Base-by-base conservation (phyloP, 2,888 invertebrate species). In the Neoitamus cyanurus region DNA sequence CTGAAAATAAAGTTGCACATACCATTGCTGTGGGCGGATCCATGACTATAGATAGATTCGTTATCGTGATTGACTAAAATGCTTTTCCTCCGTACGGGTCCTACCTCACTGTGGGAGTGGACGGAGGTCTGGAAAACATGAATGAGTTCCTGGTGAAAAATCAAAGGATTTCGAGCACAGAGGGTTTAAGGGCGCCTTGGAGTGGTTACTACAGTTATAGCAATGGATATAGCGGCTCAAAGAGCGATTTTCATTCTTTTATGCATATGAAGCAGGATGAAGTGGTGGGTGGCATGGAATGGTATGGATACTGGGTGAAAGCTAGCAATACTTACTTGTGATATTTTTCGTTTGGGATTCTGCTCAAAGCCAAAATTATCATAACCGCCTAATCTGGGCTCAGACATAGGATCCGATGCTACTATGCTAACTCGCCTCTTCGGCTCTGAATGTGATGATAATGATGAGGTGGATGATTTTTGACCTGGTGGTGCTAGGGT, bases 31-130 rank as follows among this genome's bases (percentile, higher is more conserved):
- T 90, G 89, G 77, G 88, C 87, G 9, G 91, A 91, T 83, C 89
- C 90, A 84, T 90, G 91, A 86, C 88, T 88, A 83, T 88, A 84
- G 87, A 91, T 89, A 69, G 92, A 91, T 87, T 92, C 92, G 86
- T 89, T 90, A 85, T 92, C 91, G 83, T 88, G 87, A 89, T 94
- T 94, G 89, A 95, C 93, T 83, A 95, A 92, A 88, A 95, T 95
- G 89, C 95, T 95, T 89, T 95, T 95, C 87, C 94, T 94, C 88
- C 95, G 92, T 85, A 94, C 94, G 20, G 95, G 95, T 85, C 95
- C 95, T 87, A 94, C 93, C 89, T 94, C 94, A 78, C 92, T 89
- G 87, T 93, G 93, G 69, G 91, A 91, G 86, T 91, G 90, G 89
- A 94, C 93, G 48, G 93, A 92, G 78, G 93, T 92, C 88, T 93